These are phyloP conservation scores for Drosophila ochracea DNA, from an alignment of 2,888 invertebrate genomes.

Conservation along the genomic window DNA sequence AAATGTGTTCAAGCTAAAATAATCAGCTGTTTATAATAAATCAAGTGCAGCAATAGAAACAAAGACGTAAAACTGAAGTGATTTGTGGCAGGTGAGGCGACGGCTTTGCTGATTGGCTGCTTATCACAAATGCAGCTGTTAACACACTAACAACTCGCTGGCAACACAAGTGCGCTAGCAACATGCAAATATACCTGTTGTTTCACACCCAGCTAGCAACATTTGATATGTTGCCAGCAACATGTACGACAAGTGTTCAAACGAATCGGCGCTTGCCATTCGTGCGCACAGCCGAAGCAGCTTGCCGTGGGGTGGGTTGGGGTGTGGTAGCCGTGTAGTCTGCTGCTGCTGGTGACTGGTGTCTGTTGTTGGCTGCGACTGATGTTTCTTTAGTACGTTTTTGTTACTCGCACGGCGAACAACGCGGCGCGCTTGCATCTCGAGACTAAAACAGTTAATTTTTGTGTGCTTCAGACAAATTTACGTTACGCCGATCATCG, in stretches of 20 bases:
- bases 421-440: conserved; percentile 68
- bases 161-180: conserved; percentile 15
- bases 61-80: background rate
- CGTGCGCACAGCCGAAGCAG: conserved; percentile 45
- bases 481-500: conserved; percentile 43
- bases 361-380: conserved; percentile 32
- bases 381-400: conserved; percentile 66
- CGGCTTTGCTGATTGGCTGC: conserved; percentile 21
- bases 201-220: conserved; percentile 21
- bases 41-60: conserved; percentile 39
- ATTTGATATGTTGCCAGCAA: conserved; percentile 46
- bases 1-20: conserved; percentile 17
- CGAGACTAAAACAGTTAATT: conserved; percentile 16
- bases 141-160: background rate
- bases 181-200: conserved; percentile 56
- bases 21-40: conserved; percentile 43
- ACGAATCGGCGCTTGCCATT: conserved; percentile 23
- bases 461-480: conserved; percentile 34
- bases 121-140: conserved; percentile 46
- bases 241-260: conserved; percentile 37
- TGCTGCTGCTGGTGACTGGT: conserved; percentile 18
- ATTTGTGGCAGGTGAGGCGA: conserved; percentile 8
- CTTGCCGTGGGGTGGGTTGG: conserved; percentile 1
- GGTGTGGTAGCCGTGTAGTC: conserved; percentile 1
- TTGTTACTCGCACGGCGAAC: conserved; percentile 64